Percentiles rank a stretch among this genome's conserved stretches.
Evolutionary conservation across 92 coral and sea anemone species (phyloP).

Genomic region (Virgularia gustaviana): DNA sequence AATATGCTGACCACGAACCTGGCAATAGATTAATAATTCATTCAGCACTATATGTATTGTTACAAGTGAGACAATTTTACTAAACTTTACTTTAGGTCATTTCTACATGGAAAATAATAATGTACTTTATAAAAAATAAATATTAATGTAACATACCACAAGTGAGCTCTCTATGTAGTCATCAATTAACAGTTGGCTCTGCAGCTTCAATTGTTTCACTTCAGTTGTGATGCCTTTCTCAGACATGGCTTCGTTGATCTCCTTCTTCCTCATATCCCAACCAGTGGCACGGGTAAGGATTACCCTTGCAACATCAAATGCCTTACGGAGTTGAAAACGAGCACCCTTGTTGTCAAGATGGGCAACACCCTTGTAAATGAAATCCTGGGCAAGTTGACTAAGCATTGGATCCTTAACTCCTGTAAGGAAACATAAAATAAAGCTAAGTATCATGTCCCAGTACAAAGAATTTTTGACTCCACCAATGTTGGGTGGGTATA

Average conservation of each 20-base stretch:
- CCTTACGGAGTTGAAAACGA: slow-evolving; percentile 81
- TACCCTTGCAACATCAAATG: slow-evolving; percentile 84
- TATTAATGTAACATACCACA: slow-evolving; percentile 62
- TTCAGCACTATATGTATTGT: background rate
- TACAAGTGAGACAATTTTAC: background rate
- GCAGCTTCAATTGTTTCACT: slow-evolving; percentile 61
- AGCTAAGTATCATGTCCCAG: too few species aligned
- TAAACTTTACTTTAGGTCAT: too few species aligned
- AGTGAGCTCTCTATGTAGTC: slow-evolving; percentile 88
- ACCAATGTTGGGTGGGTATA: too few species aligned
- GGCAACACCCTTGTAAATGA: slow-evolving; percentile 94
- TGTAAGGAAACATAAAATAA: slow-evolving; percentile 23
- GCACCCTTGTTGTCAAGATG: slow-evolving; percentile 80
- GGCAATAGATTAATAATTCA: background rate
- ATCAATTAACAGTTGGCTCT: slow-evolving; percentile 81
- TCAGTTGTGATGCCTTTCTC: slow-evolving; percentile 65
- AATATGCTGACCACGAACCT: slow-evolving; percentile 95
- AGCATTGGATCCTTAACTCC: slow-evolving; percentile 87
- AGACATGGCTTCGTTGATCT: slow-evolving; percentile 59
- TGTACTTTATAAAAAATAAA: background rate
- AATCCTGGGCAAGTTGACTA: slow-evolving; percentile 86
- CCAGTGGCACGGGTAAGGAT: slow-evolving; percentile 84
- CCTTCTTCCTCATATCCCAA: slow-evolving; percentile 71
- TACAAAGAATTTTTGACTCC: background rate
- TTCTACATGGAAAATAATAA: too few species aligned